These are phyloP conservation scores for Falco columbarius DNA, from an alignment of 2,797 vertebrate species.

Conservation along the genomic window DNA sequence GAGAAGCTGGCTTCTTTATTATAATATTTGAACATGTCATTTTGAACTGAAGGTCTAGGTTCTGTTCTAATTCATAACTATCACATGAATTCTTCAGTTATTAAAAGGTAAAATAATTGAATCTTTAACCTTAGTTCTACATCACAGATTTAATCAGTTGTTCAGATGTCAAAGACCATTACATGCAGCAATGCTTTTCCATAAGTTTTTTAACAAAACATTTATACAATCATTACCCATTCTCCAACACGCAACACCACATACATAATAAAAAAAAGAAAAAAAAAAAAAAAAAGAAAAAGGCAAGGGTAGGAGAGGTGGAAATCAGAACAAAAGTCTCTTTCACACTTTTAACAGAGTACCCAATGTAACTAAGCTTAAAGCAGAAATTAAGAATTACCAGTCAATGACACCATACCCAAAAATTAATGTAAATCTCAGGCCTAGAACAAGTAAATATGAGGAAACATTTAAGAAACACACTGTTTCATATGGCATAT, in stretches of 20 bases:
- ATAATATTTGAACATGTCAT: background rate
- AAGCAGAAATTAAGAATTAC: background rate
- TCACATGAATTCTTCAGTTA: background rate
- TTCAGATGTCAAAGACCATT: background rate
- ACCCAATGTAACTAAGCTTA: background rate
- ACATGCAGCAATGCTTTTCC: background rate
- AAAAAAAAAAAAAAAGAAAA: background rate
- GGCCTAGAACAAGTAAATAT: background rate
- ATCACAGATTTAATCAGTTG: background rate
- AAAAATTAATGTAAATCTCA: background rate
- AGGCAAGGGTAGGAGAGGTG: background rate
- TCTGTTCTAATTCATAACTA: background rate
- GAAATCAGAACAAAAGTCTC: background rate
- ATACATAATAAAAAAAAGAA: too few relatives aligned
- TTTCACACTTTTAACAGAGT: background rate
- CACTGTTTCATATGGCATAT: background rate
- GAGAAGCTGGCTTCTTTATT: background rate
- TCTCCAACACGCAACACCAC: background rate
- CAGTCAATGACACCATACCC: rapidly evolving
- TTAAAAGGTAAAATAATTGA: background rate
- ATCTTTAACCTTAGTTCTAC: background rate
- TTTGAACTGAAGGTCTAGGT: background rate
- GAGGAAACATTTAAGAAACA: background rate
- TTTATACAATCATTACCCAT: background rate
- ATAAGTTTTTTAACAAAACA: background rate